phyloP scores from a whole-genome alignment of 2,113 vertebrate species.

The Zosterops lateralis region DNA sequence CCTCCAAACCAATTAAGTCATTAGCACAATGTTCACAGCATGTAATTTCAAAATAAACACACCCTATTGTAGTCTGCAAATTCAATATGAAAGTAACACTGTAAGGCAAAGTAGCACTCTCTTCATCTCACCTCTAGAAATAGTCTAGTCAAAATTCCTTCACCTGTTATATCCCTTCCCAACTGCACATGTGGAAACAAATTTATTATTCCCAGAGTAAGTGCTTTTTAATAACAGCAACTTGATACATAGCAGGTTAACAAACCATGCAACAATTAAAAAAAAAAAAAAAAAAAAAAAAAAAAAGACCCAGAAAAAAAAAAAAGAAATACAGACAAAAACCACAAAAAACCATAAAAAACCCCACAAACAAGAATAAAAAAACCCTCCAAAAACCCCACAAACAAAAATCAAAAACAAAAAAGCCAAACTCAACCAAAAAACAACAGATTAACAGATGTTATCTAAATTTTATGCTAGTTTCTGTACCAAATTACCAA shows the following conservation, averaged over 20 bases:
- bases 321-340: too few relatives aligned
- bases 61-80: background rate
- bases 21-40: background rate
- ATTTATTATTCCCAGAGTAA: background rate
- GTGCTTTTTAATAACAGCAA: background rate
- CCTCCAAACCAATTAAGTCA: background rate
- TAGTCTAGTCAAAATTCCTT: background rate
- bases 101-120: background rate
- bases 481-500: background rate
- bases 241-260: background rate
- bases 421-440: background rate
- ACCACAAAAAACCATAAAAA: background rate
- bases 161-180: background rate
- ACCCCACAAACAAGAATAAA: background rate
- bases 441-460: background rate
- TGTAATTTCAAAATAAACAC: background rate
- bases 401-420: background rate
- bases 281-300: too few relatives aligned
- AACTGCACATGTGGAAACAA: background rate
- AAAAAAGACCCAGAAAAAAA: background rate
- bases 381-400: background rate
- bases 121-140: background rate
- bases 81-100: background rate
- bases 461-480: background rate
- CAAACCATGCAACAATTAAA: background rate